Base-by-base conservation (phyloP, 2,888 invertebrate species). In the Drosophila putrida region DNA sequence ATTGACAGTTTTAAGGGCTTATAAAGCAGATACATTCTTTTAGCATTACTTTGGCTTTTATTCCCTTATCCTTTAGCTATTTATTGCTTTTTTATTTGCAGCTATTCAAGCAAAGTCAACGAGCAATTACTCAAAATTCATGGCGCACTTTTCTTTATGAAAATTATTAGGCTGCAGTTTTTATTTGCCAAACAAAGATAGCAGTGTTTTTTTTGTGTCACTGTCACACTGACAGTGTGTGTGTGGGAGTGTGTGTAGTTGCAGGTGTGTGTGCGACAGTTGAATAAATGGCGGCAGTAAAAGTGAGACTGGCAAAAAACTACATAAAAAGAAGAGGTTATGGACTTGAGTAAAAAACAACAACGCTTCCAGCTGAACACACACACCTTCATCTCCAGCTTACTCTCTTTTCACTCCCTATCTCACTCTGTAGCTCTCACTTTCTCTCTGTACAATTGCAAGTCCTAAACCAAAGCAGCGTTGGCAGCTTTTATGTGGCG, bases 401-500 rank as follows among this genome's bases (percentile, higher is more conserved):
- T 8, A 1, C 38, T 9, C 13, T 28, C n/a, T 27, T 6, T 44
- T 4, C 1, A 31, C 10, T 8, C 8, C 3, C 25, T 4, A n/a
- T 44, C 46, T 8, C 15, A n/a, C n/a, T n/a, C n/a, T n/a, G n/a
- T n/a, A n/a, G 1, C 44, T 13, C 49, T 6, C 15, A 6, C 3
- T n/a, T n/a, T 1, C 10, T 13, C 9, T 31, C 6, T 10, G 41
- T 20, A 27, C 36, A 57, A 36, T n/a, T 35, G 27, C 11, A 33
- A 46, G 36, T 15, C 11, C 59, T 15, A 74, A 76, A 76, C 61
- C 72, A 75, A 69, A 61, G 58, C 65, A 35, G 55, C 62, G 38
- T 35, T 78, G 58, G 35, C 68, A 65, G 73, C 54, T 77, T 83
- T 84, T 84, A 78, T 88, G 77, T 69, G 72, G 25, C 51, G 77